Evolutionary conservation across 2,888 invertebrate genomes (phyloP), one percentile per base, ranked within the genome.

Genomic region (Uropetala carovei): DNA sequence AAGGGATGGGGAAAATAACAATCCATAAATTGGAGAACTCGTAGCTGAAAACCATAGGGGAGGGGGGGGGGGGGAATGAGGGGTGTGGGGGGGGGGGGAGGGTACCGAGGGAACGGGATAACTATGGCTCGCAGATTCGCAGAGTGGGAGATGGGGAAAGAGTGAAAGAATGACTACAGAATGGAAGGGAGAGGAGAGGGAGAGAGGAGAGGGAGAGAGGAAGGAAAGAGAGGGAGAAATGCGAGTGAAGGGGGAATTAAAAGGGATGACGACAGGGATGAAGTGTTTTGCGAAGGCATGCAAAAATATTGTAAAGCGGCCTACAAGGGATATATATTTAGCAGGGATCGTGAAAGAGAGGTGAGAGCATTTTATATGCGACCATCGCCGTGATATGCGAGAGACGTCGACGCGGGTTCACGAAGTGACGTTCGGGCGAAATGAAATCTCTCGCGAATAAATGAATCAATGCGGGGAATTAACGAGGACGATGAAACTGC

Each of bases 1-100:
- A 58, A 85, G 75, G 75, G 75, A 75, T n/a, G 85, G 75, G 27
- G 0, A 27, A 27, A 75, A 27, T 75, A 75, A 75, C 75, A 75
- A 75, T 75, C 22, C 75, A 13, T 27, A 13, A 75, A 75, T 22
- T 11, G 75, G 22, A 10, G 13, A 4, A 75, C 7, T 8, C 13
- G 22, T 75, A 27, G 43, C 5, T 43, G 43, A 43, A 43, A 43
- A 43, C 1, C 43, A 43, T 43, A 43, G 43, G 43, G 43, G 43
- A 5, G 5, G 43, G 43, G 5, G 43, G 43, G 43, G 43, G 43
- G 5, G 43, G 43, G 5, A n/a, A n/a, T n/a, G n/a, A n/a, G n/a
- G n/a, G n/a, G n/a, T n/a, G n/a, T n/a, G n/a, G n/a, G n/a, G n/a
- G n/a, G n/a, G n/a, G 43, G 43, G 43, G 43, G 43, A 43, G 43